phyloP scores from a whole-genome alignment of 2,113 vertebrate genomes.

The mouse (Mus musculus) region DNA sequence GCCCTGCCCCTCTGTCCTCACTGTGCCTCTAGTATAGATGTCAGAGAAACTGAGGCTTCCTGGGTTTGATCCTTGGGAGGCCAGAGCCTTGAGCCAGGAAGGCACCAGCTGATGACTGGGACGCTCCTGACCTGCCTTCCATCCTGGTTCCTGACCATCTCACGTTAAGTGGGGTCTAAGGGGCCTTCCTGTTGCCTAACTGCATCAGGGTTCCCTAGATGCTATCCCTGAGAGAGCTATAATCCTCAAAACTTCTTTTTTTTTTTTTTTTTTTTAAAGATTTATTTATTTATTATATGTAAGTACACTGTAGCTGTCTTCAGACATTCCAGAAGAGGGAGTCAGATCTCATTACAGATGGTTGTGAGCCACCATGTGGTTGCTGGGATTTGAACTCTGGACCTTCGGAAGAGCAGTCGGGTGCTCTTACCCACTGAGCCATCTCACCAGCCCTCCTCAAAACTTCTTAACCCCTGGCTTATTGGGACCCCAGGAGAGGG shows the following conservation, averaged over 20 bases:
- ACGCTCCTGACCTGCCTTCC: rapidly evolving
- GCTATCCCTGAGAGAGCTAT: background rate
- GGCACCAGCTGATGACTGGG: too few species aligned
- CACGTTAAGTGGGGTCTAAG: background rate
- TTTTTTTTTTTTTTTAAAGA: too few species aligned
- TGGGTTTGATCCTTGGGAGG: too few species aligned
- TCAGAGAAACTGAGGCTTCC: background rate
- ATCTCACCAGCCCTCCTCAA: too few species aligned
- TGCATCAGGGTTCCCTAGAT: background rate
- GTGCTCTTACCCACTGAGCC: too few species aligned
- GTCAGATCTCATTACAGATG: too few species aligned
- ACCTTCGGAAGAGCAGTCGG: too few species aligned
- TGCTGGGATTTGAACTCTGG: too few species aligned
- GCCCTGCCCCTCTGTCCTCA: background rate
- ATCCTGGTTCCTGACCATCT: background rate
- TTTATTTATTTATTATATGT: too few species aligned
- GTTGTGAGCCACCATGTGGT: too few species aligned
- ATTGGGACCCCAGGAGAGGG: background rate
- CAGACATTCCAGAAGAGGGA: too few species aligned
- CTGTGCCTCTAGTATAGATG: background rate
- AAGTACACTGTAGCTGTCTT: too few species aligned
- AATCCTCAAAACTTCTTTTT: background rate
- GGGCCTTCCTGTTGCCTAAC: background rate
- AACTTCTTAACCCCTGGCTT: background rate
- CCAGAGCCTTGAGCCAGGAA: background rate